Base-by-base conservation (phyloP, 1,140 invertebrate genomes). In the Musca vetustissima region DNA sequence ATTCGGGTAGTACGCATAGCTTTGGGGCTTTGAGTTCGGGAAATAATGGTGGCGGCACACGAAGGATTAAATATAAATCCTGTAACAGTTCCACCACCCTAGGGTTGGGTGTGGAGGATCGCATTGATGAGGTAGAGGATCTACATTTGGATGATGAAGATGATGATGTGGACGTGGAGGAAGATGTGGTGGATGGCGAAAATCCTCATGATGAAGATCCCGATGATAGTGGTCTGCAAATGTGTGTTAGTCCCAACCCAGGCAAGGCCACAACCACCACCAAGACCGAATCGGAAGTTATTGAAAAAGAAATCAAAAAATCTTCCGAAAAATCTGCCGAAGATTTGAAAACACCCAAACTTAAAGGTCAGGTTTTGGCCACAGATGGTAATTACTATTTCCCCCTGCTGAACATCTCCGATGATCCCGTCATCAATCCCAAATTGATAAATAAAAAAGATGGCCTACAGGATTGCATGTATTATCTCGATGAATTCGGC, bases 401-500 rank as follows among this genome's bases (percentile, higher is more conserved):
- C 32, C 79, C 79, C 1, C 67, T 81, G 48, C 65, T 81, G 3
- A 81, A 81, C 68, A 81, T 80, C 50, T 77, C 69, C 47, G 80
- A 83, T 64, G 79, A 82, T 71, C 73, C 76, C 22, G 67, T 72
- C 55, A 81, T 83, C 1, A 77, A 82, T 71, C 66, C 79, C 19
- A 78, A 79, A 69, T 61, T 83, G 25, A 83, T 83, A 28, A 83
- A 83, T 59, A 77, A 76, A 68, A 79, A 77, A 68, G 81, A 83
- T 69, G 81, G 81, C 14, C 77, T 83, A 13, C 75, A 81, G 61
- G 80, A 83, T 25, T 79, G 77, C 22, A 80, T 82, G 77, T 83
- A 81, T 65, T 83, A 83, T 70, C 70, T 83, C 52, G 80, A 83
- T 61, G 81, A 83, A 68, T 80, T 81, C 9, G 81, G 81, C 4